Conservation (phyloP, 2,797 vertebrate species). For the Holocentrus rufus region DNA sequence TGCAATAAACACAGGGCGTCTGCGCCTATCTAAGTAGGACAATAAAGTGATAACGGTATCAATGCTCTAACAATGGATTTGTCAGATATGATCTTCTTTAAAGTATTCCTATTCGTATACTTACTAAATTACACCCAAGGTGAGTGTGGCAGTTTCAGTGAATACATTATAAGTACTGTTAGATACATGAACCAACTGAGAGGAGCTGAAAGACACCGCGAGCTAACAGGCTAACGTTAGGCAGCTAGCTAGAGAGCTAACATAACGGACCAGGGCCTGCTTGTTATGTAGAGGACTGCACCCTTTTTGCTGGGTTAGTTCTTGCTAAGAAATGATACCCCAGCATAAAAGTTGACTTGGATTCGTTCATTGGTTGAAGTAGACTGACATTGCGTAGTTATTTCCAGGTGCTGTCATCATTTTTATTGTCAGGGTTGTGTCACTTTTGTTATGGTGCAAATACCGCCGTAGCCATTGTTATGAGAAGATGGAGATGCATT, state of each 20-base stretch:
- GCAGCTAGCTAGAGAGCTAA: slow-evolving; percentile 55
- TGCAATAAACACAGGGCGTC: slow-evolving; percentile 86
- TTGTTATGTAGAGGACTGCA: slow-evolving; percentile 79
- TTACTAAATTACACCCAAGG: slow-evolving; percentile 75
- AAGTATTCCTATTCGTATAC: slow-evolving; percentile 74
- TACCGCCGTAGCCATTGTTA: slow-evolving; percentile 80
- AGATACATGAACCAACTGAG: slow-evolving; percentile 60
- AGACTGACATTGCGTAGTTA: not conserved
- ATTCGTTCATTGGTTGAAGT: slow-evolving; percentile 2
- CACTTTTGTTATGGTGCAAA: slow-evolving; percentile 69
- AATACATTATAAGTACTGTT: slow-evolving; percentile 39
- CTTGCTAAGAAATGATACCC: slow-evolving; percentile 30
- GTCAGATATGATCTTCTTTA: slow-evolving; percentile 75
- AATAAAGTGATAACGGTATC: slow-evolving; percentile 82
- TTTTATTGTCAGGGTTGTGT: slow-evolving; percentile 41
- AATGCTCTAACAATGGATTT: slow-evolving; percentile 83
- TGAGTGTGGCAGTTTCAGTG: slow-evolving; percentile 67
- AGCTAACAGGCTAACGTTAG: slow-evolving; percentile 48
- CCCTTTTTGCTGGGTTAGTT: slow-evolving; percentile 72
- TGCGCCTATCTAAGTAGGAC: slow-evolving; percentile 84
- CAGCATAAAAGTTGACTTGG: not conserved
- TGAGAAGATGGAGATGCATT: slow-evolving; percentile 69
- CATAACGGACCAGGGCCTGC: slow-evolving; percentile 74
- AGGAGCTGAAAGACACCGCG: slow-evolving; percentile 47
- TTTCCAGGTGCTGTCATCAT: slow-evolving; percentile 63